These are phyloP conservation scores for Drosophila lowei DNA, from an alignment of 1,140 invertebrate species.

Conservation along the genomic window DNA sequence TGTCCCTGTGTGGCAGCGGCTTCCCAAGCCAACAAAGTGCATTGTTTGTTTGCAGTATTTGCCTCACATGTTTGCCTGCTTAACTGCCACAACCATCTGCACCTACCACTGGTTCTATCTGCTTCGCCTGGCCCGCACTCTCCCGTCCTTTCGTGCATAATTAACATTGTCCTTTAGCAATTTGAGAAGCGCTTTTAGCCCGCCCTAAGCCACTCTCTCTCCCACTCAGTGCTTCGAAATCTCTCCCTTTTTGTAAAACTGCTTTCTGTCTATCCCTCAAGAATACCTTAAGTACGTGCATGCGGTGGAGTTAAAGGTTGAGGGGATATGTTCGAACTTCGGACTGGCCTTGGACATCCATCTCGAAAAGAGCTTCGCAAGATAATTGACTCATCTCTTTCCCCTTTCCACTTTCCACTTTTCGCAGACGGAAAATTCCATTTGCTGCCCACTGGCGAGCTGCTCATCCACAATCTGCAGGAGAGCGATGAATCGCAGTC, in stretches of 20 bases:
- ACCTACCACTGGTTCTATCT: not conserved
- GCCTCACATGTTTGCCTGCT: conserved; percentile 78
- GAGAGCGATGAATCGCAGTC: conserved; percentile 89
- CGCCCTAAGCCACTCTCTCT: conserved; percentile 40
- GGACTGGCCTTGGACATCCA: conserved; percentile 2
- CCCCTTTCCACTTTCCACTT: not conserved
- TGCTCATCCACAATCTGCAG: conserved; percentile 90
- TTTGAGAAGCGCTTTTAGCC: conserved; percentile 70
- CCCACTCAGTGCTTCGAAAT: not conserved
- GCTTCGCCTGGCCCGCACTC: conserved; percentile 6
- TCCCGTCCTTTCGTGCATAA: conserved; percentile 75
- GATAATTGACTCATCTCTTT: not conserved
- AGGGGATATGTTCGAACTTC: conserved; percentile 4
- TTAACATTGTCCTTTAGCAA: conserved; percentile 81
- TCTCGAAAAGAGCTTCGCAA: not conserved
- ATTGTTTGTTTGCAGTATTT: conserved; percentile 78
- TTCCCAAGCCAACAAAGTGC: conserved; percentile 79
- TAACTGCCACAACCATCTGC: conserved; percentile 52
- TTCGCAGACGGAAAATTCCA: conserved; percentile 90
- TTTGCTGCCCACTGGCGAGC: conserved; percentile 90
- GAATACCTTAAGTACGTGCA: conserved; percentile 19
- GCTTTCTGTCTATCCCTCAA: not conserved
- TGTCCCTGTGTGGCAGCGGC: conserved; percentile 54
- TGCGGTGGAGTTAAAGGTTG: conserved; percentile 24
- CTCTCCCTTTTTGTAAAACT: not conserved